A percentile compares a stretch with the other conserved stretches of the same genome.
Conservation (phyloP, 2,797 vertebrate genomes). For the Anguilla obscura region DNA sequence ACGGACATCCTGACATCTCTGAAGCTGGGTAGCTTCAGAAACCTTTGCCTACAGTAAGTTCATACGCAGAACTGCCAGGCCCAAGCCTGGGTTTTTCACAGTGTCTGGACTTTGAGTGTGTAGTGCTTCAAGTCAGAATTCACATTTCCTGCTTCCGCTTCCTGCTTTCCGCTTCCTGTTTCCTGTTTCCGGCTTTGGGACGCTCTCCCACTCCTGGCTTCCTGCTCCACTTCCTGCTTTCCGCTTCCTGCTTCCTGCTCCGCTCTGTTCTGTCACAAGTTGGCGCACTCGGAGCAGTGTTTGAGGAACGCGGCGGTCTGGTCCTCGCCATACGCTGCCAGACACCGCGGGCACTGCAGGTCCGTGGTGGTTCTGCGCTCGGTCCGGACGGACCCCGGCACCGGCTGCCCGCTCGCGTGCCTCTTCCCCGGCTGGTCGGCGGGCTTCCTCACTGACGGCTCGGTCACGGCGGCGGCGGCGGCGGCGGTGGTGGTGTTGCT, state of each 20-base stretch:
- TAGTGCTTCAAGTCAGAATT: slow-evolving; percentile 68
- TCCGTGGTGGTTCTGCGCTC: slow-evolving; percentile 69
- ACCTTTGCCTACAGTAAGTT: neutral
- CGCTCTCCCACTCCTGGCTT: neutral
- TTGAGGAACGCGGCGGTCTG: slow-evolving; percentile 79
- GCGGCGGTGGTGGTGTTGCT: fast-evolving
- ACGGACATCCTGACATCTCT: neutral
- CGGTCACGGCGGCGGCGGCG: slow-evolving; percentile 28
- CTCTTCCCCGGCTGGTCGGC: slow-evolving; percentile 51
- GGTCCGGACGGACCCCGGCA: slow-evolving; percentile 34
- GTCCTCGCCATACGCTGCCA: slow-evolving; percentile 75
- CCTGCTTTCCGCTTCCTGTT: neutral
- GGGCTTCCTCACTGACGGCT: slow-evolving; percentile 62
- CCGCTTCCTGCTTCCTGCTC: too few species aligned
- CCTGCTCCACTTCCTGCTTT: neutral
- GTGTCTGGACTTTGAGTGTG: slow-evolving; percentile 31
- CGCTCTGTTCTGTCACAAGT: slow-evolving; percentile 52
- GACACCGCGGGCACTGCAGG: slow-evolving; percentile 85
- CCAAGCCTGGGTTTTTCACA: neutral
- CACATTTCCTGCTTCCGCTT: neutral
- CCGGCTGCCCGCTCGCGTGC: slow-evolving; percentile 45
- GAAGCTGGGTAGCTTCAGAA: neutral
- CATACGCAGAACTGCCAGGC: neutral
- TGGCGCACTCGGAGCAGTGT: slow-evolving; percentile 83
- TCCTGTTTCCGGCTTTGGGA: neutral